phyloP scores from a whole-genome alignment of 2,888 invertebrate genomes.

The Ochlodes sylvanus region DNA sequence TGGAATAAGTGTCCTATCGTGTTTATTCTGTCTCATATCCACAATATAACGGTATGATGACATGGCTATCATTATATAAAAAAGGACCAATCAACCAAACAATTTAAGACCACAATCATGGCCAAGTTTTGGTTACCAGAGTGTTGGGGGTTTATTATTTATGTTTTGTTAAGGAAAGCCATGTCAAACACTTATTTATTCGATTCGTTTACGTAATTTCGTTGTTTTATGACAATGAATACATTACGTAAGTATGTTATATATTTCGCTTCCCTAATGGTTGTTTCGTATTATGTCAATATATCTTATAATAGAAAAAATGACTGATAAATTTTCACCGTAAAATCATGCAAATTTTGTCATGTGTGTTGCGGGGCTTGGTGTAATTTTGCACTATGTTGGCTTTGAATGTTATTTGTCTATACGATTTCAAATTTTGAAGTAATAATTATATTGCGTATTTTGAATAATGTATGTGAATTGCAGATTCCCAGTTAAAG shows the following conservation, averaged over 20 bases:
- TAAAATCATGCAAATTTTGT: neutral
- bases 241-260: constrained; percentile 1
- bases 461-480: neutral
- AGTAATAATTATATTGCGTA: constrained; percentile 1
- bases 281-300: neutral
- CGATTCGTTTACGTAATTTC: no score
- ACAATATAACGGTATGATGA: no score
- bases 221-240: no score
- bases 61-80: no score
- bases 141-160: no score
- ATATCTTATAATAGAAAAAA: neutral
- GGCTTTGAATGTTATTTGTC: constrained; percentile 6
- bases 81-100: no score
- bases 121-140: no score
- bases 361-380: neutral
- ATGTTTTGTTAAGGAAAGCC: no score
- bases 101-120: no score
- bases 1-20: no score
- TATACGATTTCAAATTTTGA: neutral
- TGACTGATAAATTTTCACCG: neutral
- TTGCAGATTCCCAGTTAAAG: constrained; percentile 93
- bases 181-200: no score
- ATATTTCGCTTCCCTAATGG: neutral
- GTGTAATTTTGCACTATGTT: neutral
- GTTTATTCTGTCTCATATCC: no score